Conservation (phyloP, 2,888 invertebrate genomes). For the Catocala nupta region DNA sequence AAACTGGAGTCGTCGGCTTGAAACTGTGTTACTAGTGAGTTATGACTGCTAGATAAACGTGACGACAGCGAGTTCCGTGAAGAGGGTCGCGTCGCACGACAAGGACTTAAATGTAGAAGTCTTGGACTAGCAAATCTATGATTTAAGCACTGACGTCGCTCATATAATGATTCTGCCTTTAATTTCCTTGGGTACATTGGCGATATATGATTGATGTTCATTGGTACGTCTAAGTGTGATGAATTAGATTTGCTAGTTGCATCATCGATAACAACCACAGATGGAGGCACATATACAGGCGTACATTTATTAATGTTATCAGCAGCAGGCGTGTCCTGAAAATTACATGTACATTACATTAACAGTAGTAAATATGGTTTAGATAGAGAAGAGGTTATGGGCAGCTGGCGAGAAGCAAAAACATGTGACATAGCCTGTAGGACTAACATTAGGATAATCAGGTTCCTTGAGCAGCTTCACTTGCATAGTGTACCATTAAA, state of each 20-base stretch:
- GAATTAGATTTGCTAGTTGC: slow-evolving; percentile 58
- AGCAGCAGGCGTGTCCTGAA: slow-evolving; percentile 74
- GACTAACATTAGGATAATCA: too few relatives aligned
- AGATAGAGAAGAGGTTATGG: too few relatives aligned
- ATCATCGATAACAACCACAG: slow-evolving; percentile 65
- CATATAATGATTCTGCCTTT: slow-evolving; percentile 75
- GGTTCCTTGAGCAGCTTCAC: too few relatives aligned
- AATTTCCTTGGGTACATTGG: slow-evolving; percentile 77
- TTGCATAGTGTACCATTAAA: too few relatives aligned
- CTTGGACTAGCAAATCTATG: slow-evolving; percentile 81
- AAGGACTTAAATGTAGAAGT: slow-evolving; percentile 88
- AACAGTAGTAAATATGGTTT: too few relatives aligned
- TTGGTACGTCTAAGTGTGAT: slow-evolving; percentile 61
- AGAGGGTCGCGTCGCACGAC: slow-evolving; percentile 89
- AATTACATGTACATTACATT: slow-evolving; percentile 32
- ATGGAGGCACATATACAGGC: slow-evolving; percentile 65
- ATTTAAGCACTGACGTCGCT: slow-evolving; percentile 77
- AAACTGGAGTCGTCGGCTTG: slow-evolving; percentile 95
- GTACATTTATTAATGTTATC: slow-evolving; percentile 59
- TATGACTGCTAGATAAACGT: slow-evolving; percentile 94
- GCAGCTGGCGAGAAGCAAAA: too few relatives aligned
- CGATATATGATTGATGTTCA: slow-evolving; percentile 66
- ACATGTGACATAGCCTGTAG: too few relatives aligned
- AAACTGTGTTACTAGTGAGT: slow-evolving; percentile 92
- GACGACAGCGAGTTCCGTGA: slow-evolving; percentile 93